Conservation (phyloP, 1,140 invertebrate species). For the Aphelenchoides avenae region DNA sequence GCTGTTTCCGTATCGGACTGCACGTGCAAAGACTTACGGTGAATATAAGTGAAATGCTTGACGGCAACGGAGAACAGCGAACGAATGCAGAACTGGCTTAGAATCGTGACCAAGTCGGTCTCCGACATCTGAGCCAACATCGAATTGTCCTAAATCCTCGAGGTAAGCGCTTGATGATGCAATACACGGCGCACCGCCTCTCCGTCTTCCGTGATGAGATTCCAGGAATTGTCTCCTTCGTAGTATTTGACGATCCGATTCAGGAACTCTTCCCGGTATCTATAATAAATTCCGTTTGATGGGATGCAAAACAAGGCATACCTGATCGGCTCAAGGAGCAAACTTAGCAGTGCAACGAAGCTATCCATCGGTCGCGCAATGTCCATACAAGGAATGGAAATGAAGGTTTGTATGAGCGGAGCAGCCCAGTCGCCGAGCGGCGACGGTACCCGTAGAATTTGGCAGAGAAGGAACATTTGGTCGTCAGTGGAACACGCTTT, state of each 20-base stretch:
- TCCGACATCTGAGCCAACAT: slow-evolving; percentile 27
- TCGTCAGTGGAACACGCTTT: slow-evolving; percentile 35
- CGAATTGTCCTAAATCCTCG: slow-evolving; percentile 20
- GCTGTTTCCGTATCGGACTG: neutral
- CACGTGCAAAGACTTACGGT: slow-evolving; percentile 21
- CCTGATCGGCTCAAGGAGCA: slow-evolving; percentile 23
- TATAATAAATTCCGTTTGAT: neutral
- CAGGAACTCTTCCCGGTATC: slow-evolving; percentile 34
- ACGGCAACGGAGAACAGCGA: slow-evolving; percentile 30
- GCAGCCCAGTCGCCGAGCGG: slow-evolving; percentile 27
- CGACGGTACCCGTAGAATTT: slow-evolving; percentile 32
- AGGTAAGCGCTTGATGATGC: neutral
- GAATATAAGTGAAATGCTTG: slow-evolving; percentile 31
- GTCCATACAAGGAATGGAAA: slow-evolving; percentile 31
- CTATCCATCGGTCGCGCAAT: slow-evolving; percentile 21
- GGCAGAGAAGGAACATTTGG: slow-evolving; percentile 37
- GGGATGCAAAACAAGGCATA: slow-evolving; percentile 3
- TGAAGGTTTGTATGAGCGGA: slow-evolving; percentile 39
- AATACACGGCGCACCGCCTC: slow-evolving; percentile 16
- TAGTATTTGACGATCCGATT: slow-evolving; percentile 27
- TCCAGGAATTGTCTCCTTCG: slow-evolving; percentile 36
- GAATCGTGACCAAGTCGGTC: slow-evolving; percentile 24
- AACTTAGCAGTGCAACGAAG: slow-evolving; percentile 32
- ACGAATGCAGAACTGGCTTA: slow-evolving; percentile 29
- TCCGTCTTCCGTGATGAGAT: slow-evolving; percentile 37